These are phyloP conservation scores for Sinocyclocheilus grahami DNA, from an alignment of 2,113 vertebrate species.

Conservation along the genomic window DNA sequence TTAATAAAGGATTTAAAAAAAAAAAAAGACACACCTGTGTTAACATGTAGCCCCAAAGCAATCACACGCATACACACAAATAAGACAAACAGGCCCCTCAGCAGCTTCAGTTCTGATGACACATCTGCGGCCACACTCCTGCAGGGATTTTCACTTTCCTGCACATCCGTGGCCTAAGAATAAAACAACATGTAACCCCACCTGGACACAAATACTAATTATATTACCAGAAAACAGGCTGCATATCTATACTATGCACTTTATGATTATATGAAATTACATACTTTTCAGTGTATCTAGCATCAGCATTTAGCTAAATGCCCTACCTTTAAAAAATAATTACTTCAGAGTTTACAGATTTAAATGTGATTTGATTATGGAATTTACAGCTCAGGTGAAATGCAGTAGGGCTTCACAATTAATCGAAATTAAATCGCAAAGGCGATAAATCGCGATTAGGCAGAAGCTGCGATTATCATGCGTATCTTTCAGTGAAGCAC, in stretches of 20 bases:
- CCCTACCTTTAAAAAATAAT: not conserved
- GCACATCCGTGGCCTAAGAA: conserved; percentile 28
- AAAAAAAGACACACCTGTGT: conserved; percentile 31
- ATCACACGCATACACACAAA: conserved; percentile 45
- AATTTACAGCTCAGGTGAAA: not conserved
- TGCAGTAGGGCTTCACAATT: not conserved
- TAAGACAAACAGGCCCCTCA: conserved; percentile 30
- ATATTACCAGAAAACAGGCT: not conserved
- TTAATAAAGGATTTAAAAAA: not conserved
- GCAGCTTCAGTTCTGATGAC: conserved; percentile 21
- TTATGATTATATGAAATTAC: not conserved
- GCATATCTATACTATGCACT: not conserved
- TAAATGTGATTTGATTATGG: not conserved
- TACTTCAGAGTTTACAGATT: not conserved
- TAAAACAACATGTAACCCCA: conserved; percentile 50
- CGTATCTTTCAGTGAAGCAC: too few relatives aligned
- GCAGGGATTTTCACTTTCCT: conserved; percentile 29
- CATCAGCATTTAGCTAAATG: not conserved
- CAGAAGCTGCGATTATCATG: too few relatives aligned
- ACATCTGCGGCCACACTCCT: conserved; percentile 31
- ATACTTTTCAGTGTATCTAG: not conserved
- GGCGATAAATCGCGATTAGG: too few relatives aligned
- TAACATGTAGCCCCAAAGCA: conserved; percentile 36
- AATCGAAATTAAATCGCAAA: too few relatives aligned
- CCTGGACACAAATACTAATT: conserved; percentile 23